Base-by-base conservation (phyloP, 2,113 vertebrate species). In the Sceloporus tristichus region DNA sequence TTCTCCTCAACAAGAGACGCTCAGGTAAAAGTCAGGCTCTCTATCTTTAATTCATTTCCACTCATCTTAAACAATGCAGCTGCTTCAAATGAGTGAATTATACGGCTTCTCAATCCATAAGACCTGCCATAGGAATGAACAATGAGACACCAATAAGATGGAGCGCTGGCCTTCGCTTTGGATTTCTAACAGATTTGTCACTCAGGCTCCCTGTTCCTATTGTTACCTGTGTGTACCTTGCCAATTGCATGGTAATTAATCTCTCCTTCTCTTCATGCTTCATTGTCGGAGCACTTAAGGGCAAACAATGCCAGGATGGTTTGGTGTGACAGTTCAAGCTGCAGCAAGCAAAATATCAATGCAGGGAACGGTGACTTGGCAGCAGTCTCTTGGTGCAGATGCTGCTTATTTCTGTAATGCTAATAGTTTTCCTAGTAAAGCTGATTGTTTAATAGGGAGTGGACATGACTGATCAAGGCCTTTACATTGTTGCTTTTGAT, bases 91-190 rank as follows among this genome's bases (percentile, higher is more conserved):
- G 25, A 59, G 77, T 79, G 89, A 86, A 74, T 78, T 71, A 71
- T 16, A 0, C 66, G 18, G 53, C 48, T 74, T 29, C 87, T 38
- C 90, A 59, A 81, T 38, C 83, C 78, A 85, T 54, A 54, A 88
- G 87, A 66, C 1, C 25, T 0, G 81, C 82, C 77, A 3, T 77
- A 80, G 88, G 89, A 87, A 86, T 87, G 93, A 90, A 89, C 93
- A 94, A 91, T 87, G 92, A 87, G 86, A 89, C 82, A 88, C 85
- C 89, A 65, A 83, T 70, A 3, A 85, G 92, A 95, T 68, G 91
- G 91, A 95, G 40, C 38, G 4, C 53, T 89, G 68, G 90, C 65
- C 86, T 89, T 87, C 42, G 0, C 65, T 0, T 84, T 89, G 73
- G 19, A 62, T 90, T 92, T 83, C 86, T 79, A 91, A 14, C 68